A percentile compares a stretch with the other conserved stretches of the same genome.
Conservation (phyloP, 2,113 vertebrate genomes). For the Podiceps cristatus region DNA sequence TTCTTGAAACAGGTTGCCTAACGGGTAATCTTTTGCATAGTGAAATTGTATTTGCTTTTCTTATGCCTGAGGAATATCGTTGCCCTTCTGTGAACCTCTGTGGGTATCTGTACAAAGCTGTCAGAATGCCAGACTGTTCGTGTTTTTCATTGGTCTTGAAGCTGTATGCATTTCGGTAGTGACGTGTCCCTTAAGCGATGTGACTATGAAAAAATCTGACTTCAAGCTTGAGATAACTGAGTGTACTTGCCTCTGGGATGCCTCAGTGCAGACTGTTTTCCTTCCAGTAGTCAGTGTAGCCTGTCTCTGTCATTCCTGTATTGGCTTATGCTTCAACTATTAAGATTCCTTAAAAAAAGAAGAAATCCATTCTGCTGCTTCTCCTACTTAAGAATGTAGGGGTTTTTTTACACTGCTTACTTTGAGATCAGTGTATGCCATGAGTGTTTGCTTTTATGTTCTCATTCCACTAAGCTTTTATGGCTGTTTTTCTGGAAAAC, state of each 20-base stretch:
- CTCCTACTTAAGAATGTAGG: not conserved
- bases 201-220: not conserved
- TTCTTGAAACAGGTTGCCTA: not conserved
- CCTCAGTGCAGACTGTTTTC: not conserved
- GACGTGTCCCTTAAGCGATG: not conserved
- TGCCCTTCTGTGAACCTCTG: not conserved
- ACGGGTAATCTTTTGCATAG: not conserved
- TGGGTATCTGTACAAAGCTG: not conserved
- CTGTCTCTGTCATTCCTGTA: conserved; percentile 52
- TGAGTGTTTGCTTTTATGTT: not conserved
- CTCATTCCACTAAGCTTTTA: conserved; percentile 13
- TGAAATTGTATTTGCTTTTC: not conserved
- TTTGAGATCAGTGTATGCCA: not conserved
- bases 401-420: not conserved
- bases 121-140: not conserved
- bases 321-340: not conserved
- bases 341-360: not conserved
- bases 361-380: not conserved
- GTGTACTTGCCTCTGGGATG: not conserved
- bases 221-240: not conserved
- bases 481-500: conserved; percentile 5
- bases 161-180: not conserved
- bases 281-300: not conserved
- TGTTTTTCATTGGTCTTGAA: not conserved
- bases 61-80: not conserved